phyloP scores from a whole-genome alignment of 53 echinoderm and acorn worm genomes.

The Holothuria scabra region DNA sequence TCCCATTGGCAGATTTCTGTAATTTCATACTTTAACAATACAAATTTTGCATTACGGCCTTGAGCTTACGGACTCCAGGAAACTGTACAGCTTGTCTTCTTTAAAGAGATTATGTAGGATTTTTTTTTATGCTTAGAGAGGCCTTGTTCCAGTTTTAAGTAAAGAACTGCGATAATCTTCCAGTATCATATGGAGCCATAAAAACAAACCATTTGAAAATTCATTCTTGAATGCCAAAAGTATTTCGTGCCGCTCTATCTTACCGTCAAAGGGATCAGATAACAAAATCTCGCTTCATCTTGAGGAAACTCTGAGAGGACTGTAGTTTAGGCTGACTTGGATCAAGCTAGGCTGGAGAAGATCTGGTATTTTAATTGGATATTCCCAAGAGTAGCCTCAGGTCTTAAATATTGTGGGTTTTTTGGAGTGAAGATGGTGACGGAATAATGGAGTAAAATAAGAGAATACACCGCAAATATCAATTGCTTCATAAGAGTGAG shows the following conservation, averaged over 20 bases:
- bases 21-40: constrained; percentile 20
- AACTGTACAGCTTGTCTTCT: not conserved
- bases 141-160: too few species aligned
- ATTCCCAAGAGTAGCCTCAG: constrained; percentile 26
- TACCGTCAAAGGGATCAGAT: constrained; percentile 22
- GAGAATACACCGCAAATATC: too few species aligned
- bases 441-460: too few species aligned
- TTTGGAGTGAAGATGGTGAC: too few species aligned
- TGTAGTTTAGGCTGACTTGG: not conserved
- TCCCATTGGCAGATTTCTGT: constrained; percentile 2
- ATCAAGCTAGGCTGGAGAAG: constrained; percentile 24
- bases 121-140: too few species aligned
- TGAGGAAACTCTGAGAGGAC: not conserved
- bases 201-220: constrained; percentile 8
- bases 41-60: constrained; percentile 4
- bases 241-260: not conserved
- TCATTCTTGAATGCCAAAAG: constrained; percentile 9
- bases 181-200: constrained; percentile 19
- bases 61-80: constrained; percentile 18
- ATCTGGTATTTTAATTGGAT: constrained; percentile 37
- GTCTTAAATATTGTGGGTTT: constrained; percentile 8
- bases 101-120: too few species aligned
- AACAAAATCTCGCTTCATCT: constrained; percentile 24
- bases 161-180: too few species aligned
- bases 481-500: too few species aligned